Conservation (phyloP, 2,888 invertebrate species). For the Keiferia lycopersicella region DNA sequence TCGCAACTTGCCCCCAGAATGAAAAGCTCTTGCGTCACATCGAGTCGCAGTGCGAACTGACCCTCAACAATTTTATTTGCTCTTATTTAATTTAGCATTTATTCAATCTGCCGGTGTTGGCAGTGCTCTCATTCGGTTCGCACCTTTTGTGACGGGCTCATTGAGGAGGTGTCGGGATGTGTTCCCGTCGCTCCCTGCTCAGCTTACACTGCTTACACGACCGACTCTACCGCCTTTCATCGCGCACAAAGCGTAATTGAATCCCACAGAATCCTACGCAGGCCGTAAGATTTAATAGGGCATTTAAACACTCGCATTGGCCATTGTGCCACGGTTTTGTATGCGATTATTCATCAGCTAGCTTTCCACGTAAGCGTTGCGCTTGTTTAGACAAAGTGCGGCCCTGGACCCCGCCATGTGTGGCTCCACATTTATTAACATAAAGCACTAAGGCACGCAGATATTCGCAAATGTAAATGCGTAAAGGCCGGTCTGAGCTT, state of each 20-base stretch:
- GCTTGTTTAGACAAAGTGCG: constrained; percentile 63
- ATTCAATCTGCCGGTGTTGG: constrained; percentile 77
- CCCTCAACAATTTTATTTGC: constrained; percentile 70
- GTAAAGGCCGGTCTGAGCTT: constrained; percentile 21
- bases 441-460: constrained; percentile 34
- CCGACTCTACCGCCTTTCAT: constrained; percentile 76
- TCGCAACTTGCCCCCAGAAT: too few relatives aligned
- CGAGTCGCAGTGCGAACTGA: too few relatives aligned
- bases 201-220: constrained; percentile 78
- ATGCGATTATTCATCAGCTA: constrained; percentile 76
- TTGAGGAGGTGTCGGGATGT: constrained; percentile 81
- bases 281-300: constrained; percentile 80
- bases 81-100: constrained; percentile 81
- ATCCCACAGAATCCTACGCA: constrained; percentile 80
- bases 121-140: constrained; percentile 69
- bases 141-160: constrained; percentile 80
- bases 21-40: too few relatives aligned
- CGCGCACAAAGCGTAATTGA: constrained; percentile 80
- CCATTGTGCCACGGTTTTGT: constrained; percentile 77
- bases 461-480: constrained; percentile 41
- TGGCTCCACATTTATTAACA: constrained; percentile 53
- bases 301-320: constrained; percentile 81
- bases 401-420: constrained; percentile 56
- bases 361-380: constrained; percentile 66
- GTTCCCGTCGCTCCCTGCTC: constrained; percentile 70